These are phyloP conservation scores for Ibycter americanus DNA, from an alignment of 2,797 vertebrate genomes.

Conservation along the genomic window DNA sequence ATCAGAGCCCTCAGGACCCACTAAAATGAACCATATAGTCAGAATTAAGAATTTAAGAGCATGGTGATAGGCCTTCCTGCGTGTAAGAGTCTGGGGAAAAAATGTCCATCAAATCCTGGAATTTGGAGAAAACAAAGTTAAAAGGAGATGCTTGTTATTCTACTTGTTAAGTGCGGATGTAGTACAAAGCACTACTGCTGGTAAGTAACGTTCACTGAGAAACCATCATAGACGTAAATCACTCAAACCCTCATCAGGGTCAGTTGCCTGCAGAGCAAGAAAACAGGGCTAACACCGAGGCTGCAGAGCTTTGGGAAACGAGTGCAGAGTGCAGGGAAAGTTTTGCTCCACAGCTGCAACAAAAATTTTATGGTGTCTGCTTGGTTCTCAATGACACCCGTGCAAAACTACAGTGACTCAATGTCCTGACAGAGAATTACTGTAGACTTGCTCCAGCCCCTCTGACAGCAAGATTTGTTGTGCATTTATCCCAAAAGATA, in stretches of 20 bases:
- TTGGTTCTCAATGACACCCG: not conserved
- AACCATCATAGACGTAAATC: not conserved
- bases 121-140: not conserved
- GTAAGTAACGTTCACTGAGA: not conserved
- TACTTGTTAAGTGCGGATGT: not conserved
- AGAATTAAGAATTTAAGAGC: not conserved
- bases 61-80: not conserved
- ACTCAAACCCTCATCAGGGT: not conserved
- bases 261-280: not conserved
- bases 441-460: not conserved
- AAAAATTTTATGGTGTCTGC: not conserved
- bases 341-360: not conserved
- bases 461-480: not conserved
- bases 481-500: not conserved
- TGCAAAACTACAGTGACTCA: not conserved
- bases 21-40: not conserved
- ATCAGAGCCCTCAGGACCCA: not conserved
- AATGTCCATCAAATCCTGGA: not conserved
- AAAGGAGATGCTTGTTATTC: not conserved
- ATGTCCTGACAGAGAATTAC: not conserved
- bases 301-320: fast-evolving
- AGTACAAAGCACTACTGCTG: not conserved
- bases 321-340: not conserved
- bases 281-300: not conserved
- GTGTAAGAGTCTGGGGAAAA: fast-evolving